These are phyloP conservation scores for Hypothenemus hampei DNA, from an alignment of 1,140 invertebrate species.

Conservation along the genomic window DNA sequence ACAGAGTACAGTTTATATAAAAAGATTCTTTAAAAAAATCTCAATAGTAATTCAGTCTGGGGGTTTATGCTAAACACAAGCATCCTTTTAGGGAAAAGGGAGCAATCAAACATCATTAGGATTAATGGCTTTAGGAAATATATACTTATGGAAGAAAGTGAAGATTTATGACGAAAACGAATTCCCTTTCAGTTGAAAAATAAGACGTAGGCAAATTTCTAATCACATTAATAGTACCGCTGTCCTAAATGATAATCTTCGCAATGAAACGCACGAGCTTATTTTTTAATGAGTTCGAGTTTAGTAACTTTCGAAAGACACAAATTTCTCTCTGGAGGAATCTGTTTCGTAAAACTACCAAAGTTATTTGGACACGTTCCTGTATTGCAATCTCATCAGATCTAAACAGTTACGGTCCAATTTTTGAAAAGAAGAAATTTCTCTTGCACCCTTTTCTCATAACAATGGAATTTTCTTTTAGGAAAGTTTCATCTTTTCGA, in stretches of 20 bases:
- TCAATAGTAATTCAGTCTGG: not conserved
- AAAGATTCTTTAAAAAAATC: not conserved
- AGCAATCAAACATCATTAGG: too few species aligned
- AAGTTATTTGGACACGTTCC: conserved; percentile 2
- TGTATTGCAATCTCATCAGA: not conserved
- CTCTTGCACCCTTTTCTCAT: not conserved
- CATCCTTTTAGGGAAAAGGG: too few species aligned
- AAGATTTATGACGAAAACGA: not conserved
- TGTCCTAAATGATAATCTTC: not conserved
- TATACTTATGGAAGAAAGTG: too few species aligned
- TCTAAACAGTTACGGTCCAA: conserved; percentile 2
- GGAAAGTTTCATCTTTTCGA: not conserved
- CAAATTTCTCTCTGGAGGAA: conserved; percentile 2
- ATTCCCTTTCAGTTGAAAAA: not conserved
- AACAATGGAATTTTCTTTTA: not conserved
- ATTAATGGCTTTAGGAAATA: too few species aligned
- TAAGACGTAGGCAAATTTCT: too few species aligned
- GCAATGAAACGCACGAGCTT: not conserved
- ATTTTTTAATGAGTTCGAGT: conserved; percentile 1
- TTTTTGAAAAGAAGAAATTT: not conserved
- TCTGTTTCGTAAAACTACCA: conserved; percentile 1
- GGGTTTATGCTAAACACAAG: too few species aligned
- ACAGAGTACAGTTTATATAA: too few species aligned
- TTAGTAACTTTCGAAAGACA: conserved; percentile 1
- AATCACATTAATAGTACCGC: too few species aligned